Percentiles rank a stretch among this genome's conserved stretches.
Evolutionary conservation across 1,140 invertebrate species (phyloP).

Genomic region (Coboldia fuscipes): DNA sequence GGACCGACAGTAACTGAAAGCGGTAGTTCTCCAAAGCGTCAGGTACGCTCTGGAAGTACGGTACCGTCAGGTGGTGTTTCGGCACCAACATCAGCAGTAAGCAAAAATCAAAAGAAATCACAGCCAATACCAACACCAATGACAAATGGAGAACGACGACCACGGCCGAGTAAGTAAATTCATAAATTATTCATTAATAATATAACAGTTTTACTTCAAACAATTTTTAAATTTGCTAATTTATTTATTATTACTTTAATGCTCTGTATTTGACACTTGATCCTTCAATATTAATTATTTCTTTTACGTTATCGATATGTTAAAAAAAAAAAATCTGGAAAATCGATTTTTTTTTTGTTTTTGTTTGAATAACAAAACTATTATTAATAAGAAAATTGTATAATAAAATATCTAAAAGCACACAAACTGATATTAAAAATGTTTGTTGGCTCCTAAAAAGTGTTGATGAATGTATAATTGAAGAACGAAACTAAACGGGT

Average conservation of each 20-base stretch:
- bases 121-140: constrained; percentile 7
- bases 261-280: constrained; percentile 4
- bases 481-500: too few species aligned
- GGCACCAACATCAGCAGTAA: constrained; percentile 18
- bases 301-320: constrained; percentile 15
- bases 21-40: constrained; percentile 51
- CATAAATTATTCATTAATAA: neutral
- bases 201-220: neutral
- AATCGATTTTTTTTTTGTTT: too few species aligned
- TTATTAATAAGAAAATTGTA: too few species aligned
- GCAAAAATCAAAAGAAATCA: constrained; percentile 11
- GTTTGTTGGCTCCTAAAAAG: too few species aligned
- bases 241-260: neutral
- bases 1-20: constrained; percentile 28
- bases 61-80: constrained; percentile 24
- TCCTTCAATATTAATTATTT: constrained; percentile 8
- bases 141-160: constrained; percentile 21
- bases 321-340: too few species aligned
- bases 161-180: constrained; percentile 33
- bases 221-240: neutral
- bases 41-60: constrained; percentile 35
- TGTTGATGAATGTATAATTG: too few species aligned
- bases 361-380: too few species aligned
- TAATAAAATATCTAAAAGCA: constrained; percentile 6
- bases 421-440: constrained; percentile 5